Conservation (phyloP, 2,113 vertebrate genomes). For the Pteropus alecto region DNA sequence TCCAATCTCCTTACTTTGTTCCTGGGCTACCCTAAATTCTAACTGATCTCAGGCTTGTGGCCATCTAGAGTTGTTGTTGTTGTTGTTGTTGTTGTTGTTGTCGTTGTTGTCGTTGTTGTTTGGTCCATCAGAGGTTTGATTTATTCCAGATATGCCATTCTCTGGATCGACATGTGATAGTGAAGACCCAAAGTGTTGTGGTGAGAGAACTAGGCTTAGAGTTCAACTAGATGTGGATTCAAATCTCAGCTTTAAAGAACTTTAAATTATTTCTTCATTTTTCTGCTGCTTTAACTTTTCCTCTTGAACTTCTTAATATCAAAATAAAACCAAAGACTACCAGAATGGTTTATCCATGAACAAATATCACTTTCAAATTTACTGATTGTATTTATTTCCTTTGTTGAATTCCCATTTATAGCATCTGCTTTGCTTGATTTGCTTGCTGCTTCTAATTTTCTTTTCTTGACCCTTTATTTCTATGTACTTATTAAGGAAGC, state of each 20-base stretch:
- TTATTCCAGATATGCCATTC: conserved; percentile 46
- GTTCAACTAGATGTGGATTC: background rate
- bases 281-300: conserved; percentile 37
- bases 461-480: conserved; percentile 42
- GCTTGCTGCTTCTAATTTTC: conserved; percentile 35
- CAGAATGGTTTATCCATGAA: background rate
- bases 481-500: conserved; percentile 34
- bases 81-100: too few species aligned
- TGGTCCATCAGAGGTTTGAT: background rate
- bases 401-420: background rate
- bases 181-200: background rate
- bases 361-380: conserved; percentile 23
- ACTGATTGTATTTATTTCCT: conserved; percentile 13
- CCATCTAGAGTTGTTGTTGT: background rate
- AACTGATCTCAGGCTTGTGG: conserved; percentile 1
- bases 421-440: conserved; percentile 33
- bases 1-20: conserved; percentile 32
- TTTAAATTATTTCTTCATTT: conserved; percentile 26
- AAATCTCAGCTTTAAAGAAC: conserved; percentile 34
- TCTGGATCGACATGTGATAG: background rate
- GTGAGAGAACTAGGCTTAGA: conserved; percentile 13
- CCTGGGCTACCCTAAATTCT: background rate
- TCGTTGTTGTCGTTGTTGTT: too few species aligned
- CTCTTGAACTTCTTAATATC: background rate
- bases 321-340: conserved; percentile 19